phyloP scores from a whole-genome alignment of 64 coral and sea anemone species.

The Montipora cactus region DNA sequence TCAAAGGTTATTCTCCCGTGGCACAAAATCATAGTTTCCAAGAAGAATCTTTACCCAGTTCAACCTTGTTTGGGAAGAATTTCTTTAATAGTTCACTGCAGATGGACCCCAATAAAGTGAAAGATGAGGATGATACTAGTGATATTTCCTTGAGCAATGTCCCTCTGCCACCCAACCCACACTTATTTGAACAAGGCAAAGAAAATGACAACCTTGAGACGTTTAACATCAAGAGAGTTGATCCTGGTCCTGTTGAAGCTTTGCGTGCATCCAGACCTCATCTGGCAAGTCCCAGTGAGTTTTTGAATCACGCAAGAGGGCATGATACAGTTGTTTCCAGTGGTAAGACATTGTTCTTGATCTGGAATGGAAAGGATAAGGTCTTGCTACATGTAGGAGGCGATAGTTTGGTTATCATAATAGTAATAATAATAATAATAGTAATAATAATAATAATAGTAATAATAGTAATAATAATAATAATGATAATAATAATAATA shows the following conservation, averaged over 20 bases:
- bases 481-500: too few species aligned
- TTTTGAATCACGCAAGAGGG: constrained; percentile 28
- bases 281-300: constrained; percentile 69
- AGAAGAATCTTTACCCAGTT: neutral
- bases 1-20: neutral
- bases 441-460: too few species aligned
- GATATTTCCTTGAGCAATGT: constrained; percentile 13
- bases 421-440: too few species aligned
- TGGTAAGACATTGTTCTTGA: neutral
- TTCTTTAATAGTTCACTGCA: neutral
- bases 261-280: constrained; percentile 33
- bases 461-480: too few species aligned
- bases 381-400: too few species aligned
- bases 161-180: constrained; percentile 1
- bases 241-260: constrained; percentile 19
- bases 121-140: neutral
- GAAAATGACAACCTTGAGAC: constrained; percentile 19
- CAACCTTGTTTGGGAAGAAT: neutral
- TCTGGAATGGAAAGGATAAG: too few species aligned
- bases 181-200: neutral
- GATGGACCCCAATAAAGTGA: neutral
- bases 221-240: constrained; percentile 23
- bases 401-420: too few species aligned
- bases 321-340: neutral
- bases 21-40: neutral